These are phyloP conservation scores for Helicoverpa zea DNA, from an alignment of 1,140 invertebrate species.

Conservation along the genomic window DNA sequence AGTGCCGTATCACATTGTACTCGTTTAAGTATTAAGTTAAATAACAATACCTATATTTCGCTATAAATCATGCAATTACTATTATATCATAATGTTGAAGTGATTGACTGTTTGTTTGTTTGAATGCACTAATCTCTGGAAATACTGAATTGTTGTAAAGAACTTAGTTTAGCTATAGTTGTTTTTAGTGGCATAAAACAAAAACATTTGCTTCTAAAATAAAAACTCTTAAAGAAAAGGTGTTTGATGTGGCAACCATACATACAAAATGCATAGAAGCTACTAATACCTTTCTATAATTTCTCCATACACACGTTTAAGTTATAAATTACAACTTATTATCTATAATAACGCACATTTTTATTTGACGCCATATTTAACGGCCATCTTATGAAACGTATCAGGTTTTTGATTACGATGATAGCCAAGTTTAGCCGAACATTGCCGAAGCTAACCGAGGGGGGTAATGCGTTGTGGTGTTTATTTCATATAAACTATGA, in stretches of 20 bases:
- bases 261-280: not conserved
- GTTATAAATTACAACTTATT: slow-evolving; percentile 49
- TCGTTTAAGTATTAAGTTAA: too few species aligned
- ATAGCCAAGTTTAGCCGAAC: slow-evolving; percentile 13
- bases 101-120: too few species aligned
- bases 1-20: too few species aligned
- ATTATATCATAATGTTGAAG: too few species aligned
- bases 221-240: not conserved
- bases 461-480: slow-evolving; percentile 45
- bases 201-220: too few species aligned
- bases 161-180: too few species aligned
- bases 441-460: slow-evolving; percentile 25
- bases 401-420: slow-evolving; percentile 34
- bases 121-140: too few species aligned
- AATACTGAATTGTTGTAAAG: too few species aligned
- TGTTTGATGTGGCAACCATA: slow-evolving; percentile 4
- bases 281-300: slow-evolving; percentile 7
- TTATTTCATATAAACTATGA: slow-evolving; percentile 44
- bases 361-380: slow-evolving; percentile 30
- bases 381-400: slow-evolving; percentile 21
- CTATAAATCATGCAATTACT: too few species aligned
- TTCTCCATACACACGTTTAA: slow-evolving; percentile 26
- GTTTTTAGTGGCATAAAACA: too few species aligned
- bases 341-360: slow-evolving; percentile 44
- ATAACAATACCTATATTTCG: too few species aligned